Evolutionary conservation across 37 sponge, comb jelly and placozoan species (phyloP), one percentile per base, ranked within the genome.

Genomic region (Aphrocallistes beatrix): DNA sequence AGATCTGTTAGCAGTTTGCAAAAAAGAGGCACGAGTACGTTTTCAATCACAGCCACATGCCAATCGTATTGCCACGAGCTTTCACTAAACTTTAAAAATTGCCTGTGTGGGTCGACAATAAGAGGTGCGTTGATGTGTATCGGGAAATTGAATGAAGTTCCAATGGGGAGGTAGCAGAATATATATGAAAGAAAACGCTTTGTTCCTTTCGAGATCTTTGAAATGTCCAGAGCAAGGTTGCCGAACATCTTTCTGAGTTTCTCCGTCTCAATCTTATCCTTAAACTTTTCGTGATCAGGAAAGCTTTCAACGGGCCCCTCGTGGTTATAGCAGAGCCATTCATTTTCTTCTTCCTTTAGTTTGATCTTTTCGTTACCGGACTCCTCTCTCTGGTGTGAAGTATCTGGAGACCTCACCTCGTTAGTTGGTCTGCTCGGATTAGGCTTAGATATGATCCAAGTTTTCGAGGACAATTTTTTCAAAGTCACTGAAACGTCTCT

Each of bases 41-140:
- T 3, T 8, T 60, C 28, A 60, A 60, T 60, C 17, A 60, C 75
- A 32, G 75, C 10, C 75, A 25, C n/a, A 60, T 60, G 75, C 75
- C 75, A 60, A 60, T 19, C n/a, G 34, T 60, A 60, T 28, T 60
- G 28, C 75, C 75, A 60, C 34, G 10, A 6, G 28, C n/a, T 60
- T 30, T 60, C 75, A 13, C 75, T 60, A 30, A 60, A 60, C 75
- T 60, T 60, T 13, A 60, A 60, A 6, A 32, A 28, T 19, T 30
- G 75, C n/a, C 75, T 60, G 75, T 60, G 32, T 60, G 25, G 75
- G 32, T 60, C 75, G n/a, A 60, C 75, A 32, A 60, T 60, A 8
- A 60, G n/a, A 19, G 75, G 75, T 25, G 75, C 75, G 75, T 60
- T 60, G 75, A 60, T 60, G 75, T 60, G 75, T 25, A 60, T 28